A percentile compares a stretch with the other conserved stretches of the same genome.
Evolutionary conservation across 2,113 vertebrate genomes (phyloP).

Genomic region (Lipophrys pholis): DNA sequence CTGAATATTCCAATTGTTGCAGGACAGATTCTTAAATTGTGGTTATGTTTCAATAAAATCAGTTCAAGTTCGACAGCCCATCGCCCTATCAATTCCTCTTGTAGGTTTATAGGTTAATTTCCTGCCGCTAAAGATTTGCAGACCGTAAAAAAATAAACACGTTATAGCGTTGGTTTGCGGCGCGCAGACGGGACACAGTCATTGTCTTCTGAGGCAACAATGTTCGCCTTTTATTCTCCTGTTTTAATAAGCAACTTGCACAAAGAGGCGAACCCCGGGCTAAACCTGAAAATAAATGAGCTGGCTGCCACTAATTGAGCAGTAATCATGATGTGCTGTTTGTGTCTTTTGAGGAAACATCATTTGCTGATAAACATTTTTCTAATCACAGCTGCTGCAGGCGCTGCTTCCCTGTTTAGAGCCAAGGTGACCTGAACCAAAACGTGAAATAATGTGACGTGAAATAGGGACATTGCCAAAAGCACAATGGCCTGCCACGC

Average conservation of each 20-base stretch:
- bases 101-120: neutral
- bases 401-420: conserved; percentile 63
- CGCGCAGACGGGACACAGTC: neutral
- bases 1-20: neutral
- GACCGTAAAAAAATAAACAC: conserved; percentile 12
- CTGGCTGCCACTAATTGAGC: conserved; percentile 76
- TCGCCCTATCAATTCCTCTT: neutral
- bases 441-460: conserved; percentile 79
- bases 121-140: conserved; percentile 1
- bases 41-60: conserved; percentile 4
- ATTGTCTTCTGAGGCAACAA: conserved; percentile 30
- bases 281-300: conserved; percentile 83
- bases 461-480: conserved; percentile 78
- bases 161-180: conserved; percentile 21
- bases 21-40: conserved; percentile 1
- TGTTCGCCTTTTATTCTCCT: conserved; percentile 38
- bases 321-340: conserved; percentile 72
- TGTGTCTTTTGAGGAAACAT: conserved; percentile 75
- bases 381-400: conserved; percentile 82
- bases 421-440: conserved; percentile 80
- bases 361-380: conserved; percentile 83
- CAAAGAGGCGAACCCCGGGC: conserved; percentile 59
- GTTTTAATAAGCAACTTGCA: conserved; percentile 69
- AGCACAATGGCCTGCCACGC: conserved; percentile 76
- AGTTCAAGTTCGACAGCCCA: neutral